Percentiles rank a stretch among this genome's conserved stretches.
phyloP scores from a whole-genome alignment of 2,797 vertebrate species.

The Pantherophis vulpinus region DNA sequence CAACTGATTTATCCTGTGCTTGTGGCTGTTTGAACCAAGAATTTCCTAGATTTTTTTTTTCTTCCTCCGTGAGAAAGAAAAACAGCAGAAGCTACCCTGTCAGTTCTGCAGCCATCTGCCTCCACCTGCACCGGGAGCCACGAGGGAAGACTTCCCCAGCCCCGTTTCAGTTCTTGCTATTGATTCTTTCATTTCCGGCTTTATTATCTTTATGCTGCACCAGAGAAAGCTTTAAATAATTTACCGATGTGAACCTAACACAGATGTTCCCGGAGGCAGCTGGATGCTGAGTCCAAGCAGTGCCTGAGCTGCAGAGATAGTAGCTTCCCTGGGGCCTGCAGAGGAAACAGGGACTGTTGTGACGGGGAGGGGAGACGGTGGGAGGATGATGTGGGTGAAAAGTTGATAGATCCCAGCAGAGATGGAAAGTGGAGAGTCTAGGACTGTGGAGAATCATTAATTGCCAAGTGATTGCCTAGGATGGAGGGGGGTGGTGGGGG shows the following conservation, averaged over 20 bases:
- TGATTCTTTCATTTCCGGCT: background rate
- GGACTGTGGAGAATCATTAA: background rate
- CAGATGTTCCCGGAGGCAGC: conserved; percentile 62
- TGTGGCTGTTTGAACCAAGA: background rate
- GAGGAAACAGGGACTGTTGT: background rate
- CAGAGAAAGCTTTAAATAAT: conserved; percentile 58
- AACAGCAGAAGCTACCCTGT: background rate
- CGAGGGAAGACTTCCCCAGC: conserved; percentile 5
- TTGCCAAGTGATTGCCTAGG: background rate
- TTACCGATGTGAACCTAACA: conserved; percentile 45
- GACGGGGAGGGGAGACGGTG: background rate
- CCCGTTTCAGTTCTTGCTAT: conserved; percentile 18
- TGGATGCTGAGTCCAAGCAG: conserved; percentile 41
- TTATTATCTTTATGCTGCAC: conserved; percentile 31
- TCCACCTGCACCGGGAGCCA: conserved; percentile 7
- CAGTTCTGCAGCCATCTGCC: background rate
- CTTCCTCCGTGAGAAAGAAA: background rate
- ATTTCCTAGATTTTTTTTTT: background rate
- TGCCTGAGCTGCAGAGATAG: conserved; percentile 58
- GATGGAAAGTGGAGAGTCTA: conserved; percentile 5
- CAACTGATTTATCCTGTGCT: background rate
- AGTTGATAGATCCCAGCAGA: conserved; percentile 24
- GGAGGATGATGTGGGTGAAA: background rate
- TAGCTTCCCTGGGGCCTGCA: background rate
- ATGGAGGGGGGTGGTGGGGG: background rate